Evolutionary conservation across 2,888 invertebrate genomes (phyloP).

Genomic region (Amblyteles armatorius): DNA sequence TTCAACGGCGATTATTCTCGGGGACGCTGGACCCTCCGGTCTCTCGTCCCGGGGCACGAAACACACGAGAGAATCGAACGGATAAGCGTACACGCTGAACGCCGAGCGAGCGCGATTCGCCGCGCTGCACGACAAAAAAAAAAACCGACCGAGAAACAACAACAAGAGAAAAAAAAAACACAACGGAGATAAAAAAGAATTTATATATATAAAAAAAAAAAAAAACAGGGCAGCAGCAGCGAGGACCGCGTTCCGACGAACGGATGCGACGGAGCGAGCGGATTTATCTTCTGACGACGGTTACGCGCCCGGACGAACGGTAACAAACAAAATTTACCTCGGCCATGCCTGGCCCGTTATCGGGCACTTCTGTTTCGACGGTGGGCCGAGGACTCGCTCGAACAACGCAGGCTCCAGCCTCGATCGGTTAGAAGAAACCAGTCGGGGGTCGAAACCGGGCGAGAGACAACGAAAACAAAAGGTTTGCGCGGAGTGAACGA

Average conservation of each 20-base stretch:
- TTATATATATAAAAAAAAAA: no score
- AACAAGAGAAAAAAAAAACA: no score
- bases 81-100: background rate
- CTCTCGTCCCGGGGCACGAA: conserved; percentile 31
- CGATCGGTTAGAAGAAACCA: background rate
- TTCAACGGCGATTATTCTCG: conserved; percentile 20
- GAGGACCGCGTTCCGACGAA: conserved; percentile 24
- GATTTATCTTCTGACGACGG: background rate
- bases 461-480: background rate
- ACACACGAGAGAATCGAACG: background rate
- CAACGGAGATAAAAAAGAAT: no score
- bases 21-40: conserved; percentile 42
- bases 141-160: no score
- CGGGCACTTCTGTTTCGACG: background rate
- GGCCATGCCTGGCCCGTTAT: conserved; percentile 50
- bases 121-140: no score
- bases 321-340: conserved; percentile 62
- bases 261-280: conserved; percentile 33
- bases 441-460: background rate
- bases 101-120: background rate
- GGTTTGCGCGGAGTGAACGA: background rate
- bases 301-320: background rate
- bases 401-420: background rate
- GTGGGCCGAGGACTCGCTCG: background rate
- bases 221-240: background rate